These are phyloP conservation scores for Gnathochromis pfefferi DNA, from an alignment of 2,113 vertebrate species.

Conservation along the genomic window DNA sequence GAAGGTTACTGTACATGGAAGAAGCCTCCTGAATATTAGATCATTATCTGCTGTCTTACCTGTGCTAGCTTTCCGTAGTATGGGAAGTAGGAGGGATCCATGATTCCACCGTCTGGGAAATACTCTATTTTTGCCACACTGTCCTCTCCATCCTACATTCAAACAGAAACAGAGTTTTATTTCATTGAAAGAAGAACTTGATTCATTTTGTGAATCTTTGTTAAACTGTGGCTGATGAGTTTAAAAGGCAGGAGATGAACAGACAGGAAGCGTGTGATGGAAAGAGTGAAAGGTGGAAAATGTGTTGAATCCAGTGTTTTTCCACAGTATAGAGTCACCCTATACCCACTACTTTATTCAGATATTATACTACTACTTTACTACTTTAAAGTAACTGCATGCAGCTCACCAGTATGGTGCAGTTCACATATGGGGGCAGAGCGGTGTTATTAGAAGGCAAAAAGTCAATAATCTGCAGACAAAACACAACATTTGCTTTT, in stretches of 20 bases:
- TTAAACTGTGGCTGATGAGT: neutral
- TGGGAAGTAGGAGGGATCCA: slow-evolving; percentile 83
- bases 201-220: neutral
- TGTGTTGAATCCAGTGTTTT: neutral
- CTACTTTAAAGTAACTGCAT: neutral
- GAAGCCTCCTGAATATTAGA: neutral
- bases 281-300: neutral
- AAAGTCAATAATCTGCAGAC: slow-evolving; percentile 79
- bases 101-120: slow-evolving; percentile 71
- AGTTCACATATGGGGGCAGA: slow-evolving; percentile 71
- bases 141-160: slow-evolving; percentile 31
- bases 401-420: slow-evolving; percentile 74
- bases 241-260: neutral
- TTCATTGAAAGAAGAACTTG: neutral
- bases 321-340: neutral
- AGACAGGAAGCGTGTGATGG: neutral
- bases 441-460: slow-evolving; percentile 65
- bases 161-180: neutral
- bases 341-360: neutral
- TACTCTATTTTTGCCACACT: slow-evolving; percentile 67
- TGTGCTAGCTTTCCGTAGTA: slow-evolving; percentile 84
- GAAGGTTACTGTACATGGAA: neutral
- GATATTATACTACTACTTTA: neutral
- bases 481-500: neutral
- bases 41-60: slow-evolving; percentile 48